phyloP scores from a whole-genome alignment of 1,140 invertebrate genomes.

The Drosophila jambulina region DNA sequence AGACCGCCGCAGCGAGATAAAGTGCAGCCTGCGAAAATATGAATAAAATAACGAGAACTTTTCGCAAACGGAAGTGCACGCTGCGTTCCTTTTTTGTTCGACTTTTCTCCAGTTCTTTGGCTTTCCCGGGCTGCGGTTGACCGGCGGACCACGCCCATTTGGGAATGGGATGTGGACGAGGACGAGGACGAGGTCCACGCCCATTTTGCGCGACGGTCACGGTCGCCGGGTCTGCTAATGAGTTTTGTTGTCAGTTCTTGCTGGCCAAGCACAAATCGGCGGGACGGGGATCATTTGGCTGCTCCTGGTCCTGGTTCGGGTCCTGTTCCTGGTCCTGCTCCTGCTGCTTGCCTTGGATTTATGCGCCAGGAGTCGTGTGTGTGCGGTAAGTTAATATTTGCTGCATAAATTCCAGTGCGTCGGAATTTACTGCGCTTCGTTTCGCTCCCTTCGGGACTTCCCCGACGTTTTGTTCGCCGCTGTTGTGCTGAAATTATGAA shows the following conservation, averaged over 20 bases:
- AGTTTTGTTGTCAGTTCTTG: constrained; percentile 82
- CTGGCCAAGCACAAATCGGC: constrained; percentile 73
- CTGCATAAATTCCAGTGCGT: constrained; percentile 80
- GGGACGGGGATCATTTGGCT: constrained; percentile 42
- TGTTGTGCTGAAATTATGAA: constrained; percentile 77
- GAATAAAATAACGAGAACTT: constrained; percentile 79
- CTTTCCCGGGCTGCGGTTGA: constrained; percentile 47
- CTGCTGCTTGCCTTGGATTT: constrained; percentile 43
- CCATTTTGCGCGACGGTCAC: constrained; percentile 72
- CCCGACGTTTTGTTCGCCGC: constrained; percentile 56
- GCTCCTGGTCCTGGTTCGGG: constrained; percentile 9
- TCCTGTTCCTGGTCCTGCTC: constrained; percentile 8
- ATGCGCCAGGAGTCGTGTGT: constrained; percentile 45
- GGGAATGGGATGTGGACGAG: neutral
- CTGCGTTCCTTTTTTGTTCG: constrained; percentile 52
- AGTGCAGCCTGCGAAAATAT: constrained; percentile 78
- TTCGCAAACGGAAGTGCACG: constrained; percentile 67
- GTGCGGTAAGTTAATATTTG: constrained; percentile 81
- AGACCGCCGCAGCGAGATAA: constrained; percentile 78
- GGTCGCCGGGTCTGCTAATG: constrained; percentile 80
- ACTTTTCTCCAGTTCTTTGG: constrained; percentile 15
- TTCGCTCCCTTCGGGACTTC: constrained; percentile 25
- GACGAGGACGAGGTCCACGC: constrained; percentile 24
- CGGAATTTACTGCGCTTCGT: constrained; percentile 75
- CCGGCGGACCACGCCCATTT: constrained; percentile 30